phyloP scores from a whole-genome alignment of 2,888 invertebrate genomes.

The Eupithecia centaureata region DNA sequence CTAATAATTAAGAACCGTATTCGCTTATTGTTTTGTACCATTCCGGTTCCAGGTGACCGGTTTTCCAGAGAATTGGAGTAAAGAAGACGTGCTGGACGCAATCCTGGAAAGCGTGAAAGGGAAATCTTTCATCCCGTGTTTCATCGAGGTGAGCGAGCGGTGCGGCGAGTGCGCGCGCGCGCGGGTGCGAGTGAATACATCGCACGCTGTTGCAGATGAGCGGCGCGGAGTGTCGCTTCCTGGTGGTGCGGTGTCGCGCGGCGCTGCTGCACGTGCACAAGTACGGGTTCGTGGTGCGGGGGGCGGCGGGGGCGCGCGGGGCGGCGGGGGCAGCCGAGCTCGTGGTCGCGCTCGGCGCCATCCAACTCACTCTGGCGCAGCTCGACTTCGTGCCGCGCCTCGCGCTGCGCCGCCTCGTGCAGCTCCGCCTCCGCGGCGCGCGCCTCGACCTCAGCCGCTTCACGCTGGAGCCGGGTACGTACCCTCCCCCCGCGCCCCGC shows the following conservation, averaged over 20 bases:
- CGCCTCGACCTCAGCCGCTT: conserved; percentile 61
- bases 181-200: no score
- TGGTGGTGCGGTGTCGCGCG: conserved; percentile 56
- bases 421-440: conserved; percentile 45
- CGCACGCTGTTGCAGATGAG: not conserved
- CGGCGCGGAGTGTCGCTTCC: conserved; percentile 62
- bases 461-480: conserved; percentile 41
- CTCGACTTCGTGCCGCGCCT: conserved; percentile 64
- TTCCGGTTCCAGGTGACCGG: conserved; percentile 55
- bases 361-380: conserved; percentile 46
- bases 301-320: conserved; percentile 36
- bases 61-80: conserved; percentile 65
- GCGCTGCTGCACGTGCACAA: conserved; percentile 64
- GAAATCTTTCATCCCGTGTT: conserved; percentile 68
- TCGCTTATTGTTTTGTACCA: not conserved
- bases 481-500: not conserved
- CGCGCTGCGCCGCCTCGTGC: conserved; percentile 56
- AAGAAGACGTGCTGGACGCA: conserved; percentile 67
- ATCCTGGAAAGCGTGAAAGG: conserved; percentile 62
- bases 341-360: conserved; percentile 50
- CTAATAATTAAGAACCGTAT: no score
- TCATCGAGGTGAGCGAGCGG: conserved; percentile 70
- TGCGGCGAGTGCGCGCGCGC: no score
- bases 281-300: conserved; percentile 56
- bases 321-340: conserved; percentile 57